A percentile compares a stretch with the other conserved stretches of the same genome.
Conservation (phyloP, 1,140 invertebrate genomes). For the Orius insidiosus region DNA sequence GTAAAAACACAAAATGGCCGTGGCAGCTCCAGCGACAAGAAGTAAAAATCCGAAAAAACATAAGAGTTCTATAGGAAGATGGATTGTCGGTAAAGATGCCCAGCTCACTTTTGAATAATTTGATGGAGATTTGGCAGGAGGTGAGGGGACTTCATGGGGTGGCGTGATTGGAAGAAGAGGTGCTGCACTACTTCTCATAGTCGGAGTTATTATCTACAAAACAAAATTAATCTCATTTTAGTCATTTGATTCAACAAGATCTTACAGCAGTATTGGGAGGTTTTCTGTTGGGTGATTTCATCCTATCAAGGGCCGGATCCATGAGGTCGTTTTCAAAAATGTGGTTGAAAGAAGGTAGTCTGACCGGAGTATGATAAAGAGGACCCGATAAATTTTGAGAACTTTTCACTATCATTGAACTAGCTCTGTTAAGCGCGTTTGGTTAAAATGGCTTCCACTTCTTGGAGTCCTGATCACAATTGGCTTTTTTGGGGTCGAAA, state of each 20-base stretch:
- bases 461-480: not conserved
- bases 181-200: slow-evolving; percentile 7
- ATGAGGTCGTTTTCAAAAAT: slow-evolving; percentile 3
- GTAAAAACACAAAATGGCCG: slow-evolving; percentile 13
- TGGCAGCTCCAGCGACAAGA: slow-evolving; percentile 11
- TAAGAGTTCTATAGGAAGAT: slow-evolving; percentile 14
- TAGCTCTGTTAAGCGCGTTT: no score
- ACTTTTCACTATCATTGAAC: no score
- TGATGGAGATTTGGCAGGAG: slow-evolving; percentile 9
- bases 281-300: slow-evolving; percentile 8
- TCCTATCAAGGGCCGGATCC: not conserved
- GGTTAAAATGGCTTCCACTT: no score
- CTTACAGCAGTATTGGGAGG: slow-evolving; percentile 13
- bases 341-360: slow-evolving; percentile 7
- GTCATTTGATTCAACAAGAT: no score
- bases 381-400: no score
- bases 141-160: not conserved
- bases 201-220: slow-evolving; percentile 13
- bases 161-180: slow-evolving; percentile 10
- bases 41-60: slow-evolving; percentile 15
- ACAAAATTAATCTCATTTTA: not conserved
- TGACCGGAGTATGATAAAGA: not conserved
- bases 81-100: slow-evolving; percentile 9
- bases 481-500: slow-evolving; percentile 6
- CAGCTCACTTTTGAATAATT: slow-evolving; percentile 9